Evolutionary conservation across 2,888 invertebrate genomes (phyloP).

Genomic region (Incurvaria masculella): DNA sequence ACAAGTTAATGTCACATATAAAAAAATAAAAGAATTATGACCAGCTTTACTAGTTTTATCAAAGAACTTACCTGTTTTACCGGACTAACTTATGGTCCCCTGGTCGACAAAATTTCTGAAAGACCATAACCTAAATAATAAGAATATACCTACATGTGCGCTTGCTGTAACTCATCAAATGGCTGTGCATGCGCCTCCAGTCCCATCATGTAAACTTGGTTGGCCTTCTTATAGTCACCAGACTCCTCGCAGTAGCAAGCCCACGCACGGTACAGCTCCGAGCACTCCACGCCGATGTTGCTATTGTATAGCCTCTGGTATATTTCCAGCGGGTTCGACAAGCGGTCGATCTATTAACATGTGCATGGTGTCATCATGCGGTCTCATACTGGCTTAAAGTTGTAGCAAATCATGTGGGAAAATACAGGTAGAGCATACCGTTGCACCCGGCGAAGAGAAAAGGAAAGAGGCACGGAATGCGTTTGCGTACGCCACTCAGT

Average conservation of each 20-base stretch:
- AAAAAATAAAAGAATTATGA: no score
- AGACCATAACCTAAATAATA: not conserved
- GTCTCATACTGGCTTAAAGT: no score
- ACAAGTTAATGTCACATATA: no score
- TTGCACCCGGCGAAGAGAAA: no score
- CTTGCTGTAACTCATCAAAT: constrained; percentile 68
- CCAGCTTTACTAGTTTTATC: constrained; percentile 12
- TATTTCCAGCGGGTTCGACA: constrained; percentile 71
- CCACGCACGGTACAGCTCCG: constrained; percentile 87
- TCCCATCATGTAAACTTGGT: constrained; percentile 77
- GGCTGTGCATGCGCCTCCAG: constrained; percentile 77
- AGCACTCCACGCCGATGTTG: constrained; percentile 77
- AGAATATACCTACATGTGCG: constrained; percentile 61
- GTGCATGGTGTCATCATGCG: no score
- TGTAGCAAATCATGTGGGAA: no score
- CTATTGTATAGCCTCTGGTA: constrained; percentile 78
- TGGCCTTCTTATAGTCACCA: constrained; percentile 79
- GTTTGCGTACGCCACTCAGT: no score
- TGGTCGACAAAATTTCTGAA: not conserved
- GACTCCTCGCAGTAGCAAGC: constrained; percentile 81
- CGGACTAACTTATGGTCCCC: no score
- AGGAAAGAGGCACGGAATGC: no score
- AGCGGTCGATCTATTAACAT: constrained; percentile 72
- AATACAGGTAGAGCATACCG: no score
- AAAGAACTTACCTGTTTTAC: no score